phyloP scores from a whole-genome alignment of 1,140 invertebrate species.

The Ips nitidus region DNA sequence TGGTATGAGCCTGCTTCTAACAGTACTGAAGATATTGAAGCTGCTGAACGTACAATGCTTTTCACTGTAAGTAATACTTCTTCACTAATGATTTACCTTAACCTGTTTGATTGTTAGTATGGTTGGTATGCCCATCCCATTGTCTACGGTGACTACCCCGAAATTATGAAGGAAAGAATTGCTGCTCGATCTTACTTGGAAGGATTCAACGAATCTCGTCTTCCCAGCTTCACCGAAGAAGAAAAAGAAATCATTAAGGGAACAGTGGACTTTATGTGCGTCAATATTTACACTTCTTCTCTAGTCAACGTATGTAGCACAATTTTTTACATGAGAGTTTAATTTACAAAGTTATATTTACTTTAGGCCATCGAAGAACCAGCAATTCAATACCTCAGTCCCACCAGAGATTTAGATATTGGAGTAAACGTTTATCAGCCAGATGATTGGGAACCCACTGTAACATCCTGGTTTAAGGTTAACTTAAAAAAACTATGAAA shows the following conservation, averaged over 20 bases:
- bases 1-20: conserved; percentile 27
- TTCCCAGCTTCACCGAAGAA: conserved; percentile 46
- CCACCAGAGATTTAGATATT: conserved; percentile 22
- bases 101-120: conserved; percentile 51
- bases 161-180: conserved; percentile 60
- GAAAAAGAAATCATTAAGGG: conserved; percentile 60
- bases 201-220: conserved; percentile 58
- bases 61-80: conserved; percentile 46
- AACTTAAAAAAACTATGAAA: background rate
- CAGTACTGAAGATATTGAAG: conserved; percentile 19
- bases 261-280: conserved; percentile 20
- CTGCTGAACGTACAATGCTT: conserved; percentile 16
- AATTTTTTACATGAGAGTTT: background rate
- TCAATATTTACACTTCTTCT: conserved; percentile 29
- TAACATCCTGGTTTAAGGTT: conserved; percentile 36
- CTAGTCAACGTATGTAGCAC: conserved; percentile 5
- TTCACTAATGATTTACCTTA: background rate
- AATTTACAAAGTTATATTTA: background rate
- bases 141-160: conserved; percentile 60
- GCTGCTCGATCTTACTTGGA: conserved; percentile 59
- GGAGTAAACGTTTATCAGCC: conserved; percentile 28
- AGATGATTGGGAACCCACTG: conserved; percentile 35
- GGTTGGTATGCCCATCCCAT: conserved; percentile 57
- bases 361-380: conserved; percentile 25
- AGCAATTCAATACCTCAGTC: conserved; percentile 11